Evolutionary conservation across 2,113 vertebrate species (phyloP).

Genomic region (Colistium nudipinnis): DNA sequence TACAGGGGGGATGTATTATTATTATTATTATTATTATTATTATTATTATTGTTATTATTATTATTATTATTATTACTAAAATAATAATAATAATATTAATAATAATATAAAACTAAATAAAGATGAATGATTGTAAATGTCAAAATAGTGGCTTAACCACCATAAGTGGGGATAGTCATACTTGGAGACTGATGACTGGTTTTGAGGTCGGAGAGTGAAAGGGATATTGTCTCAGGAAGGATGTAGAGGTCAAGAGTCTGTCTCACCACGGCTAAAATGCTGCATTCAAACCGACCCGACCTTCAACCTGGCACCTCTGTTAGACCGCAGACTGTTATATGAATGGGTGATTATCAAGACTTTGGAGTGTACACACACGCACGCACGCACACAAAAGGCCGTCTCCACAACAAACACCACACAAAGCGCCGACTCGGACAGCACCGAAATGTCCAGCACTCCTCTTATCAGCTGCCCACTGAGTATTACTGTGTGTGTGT

Average conservation of each 20-base stretch:
- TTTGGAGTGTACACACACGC: conserved; percentile 8
- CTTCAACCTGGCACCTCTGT: conserved; percentile 58
- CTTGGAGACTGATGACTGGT: conserved; percentile 17
- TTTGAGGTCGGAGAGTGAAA: conserved; percentile 30
- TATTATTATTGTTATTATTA: too few relatives aligned
- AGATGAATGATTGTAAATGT: conserved; percentile 34
- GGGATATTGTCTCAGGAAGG: conserved; percentile 55
- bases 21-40: too few relatives aligned
- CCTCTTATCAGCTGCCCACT: conserved; percentile 44
- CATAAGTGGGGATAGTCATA: conserved; percentile 30
- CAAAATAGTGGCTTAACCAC: conserved; percentile 8
- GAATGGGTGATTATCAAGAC: conserved; percentile 48
- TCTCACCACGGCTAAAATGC: conserved; percentile 44
- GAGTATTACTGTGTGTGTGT: conserved; percentile 47
- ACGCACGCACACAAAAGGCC: conserved; percentile 16
- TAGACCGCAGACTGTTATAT: conserved; percentile 45
- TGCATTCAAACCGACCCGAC: conserved; percentile 59
- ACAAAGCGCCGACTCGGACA: conserved; percentile 21
- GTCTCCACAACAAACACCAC: conserved; percentile 46
- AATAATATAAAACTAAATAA: conserved; percentile 46
- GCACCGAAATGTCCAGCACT: conserved; percentile 41
- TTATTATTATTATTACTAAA: too few relatives aligned
- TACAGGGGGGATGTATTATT: too few relatives aligned
- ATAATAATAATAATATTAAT: too few relatives aligned
- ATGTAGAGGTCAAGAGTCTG: conserved; percentile 59